Base-by-base conservation (phyloP, 2,113 vertebrate species). In the Todiramphus chloris region DNA sequence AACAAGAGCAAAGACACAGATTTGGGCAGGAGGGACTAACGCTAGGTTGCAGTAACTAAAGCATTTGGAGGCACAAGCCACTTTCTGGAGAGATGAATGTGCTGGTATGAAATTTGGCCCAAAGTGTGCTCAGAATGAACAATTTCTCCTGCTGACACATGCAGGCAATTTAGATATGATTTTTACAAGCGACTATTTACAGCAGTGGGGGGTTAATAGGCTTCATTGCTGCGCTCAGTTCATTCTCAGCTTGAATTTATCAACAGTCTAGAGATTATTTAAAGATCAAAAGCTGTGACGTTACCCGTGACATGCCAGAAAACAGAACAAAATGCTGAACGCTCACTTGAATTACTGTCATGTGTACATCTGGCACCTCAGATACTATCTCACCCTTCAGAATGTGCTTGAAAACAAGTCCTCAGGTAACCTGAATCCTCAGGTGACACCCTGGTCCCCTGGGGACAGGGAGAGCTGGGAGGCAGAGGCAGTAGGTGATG, bases 331-430 rank as follows among this genome's bases (percentile, higher is more conserved):
- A 73, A 30, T 21, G 50, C 70, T 4, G 7, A 84, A 50, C 0
- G 0, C 55, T 94, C 41, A 5, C 18, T 48, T 9, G 46, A 58
- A 16, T 67, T 41, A 30, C 13, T 92, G 39, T 13, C 60, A 4
- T 17, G 44, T 43, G 43, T 28, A 43, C 2, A 0, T 48, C 51
- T 80, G 60, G 68, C 43, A 68, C 55, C 43, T 72, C 60, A 81
- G 43, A 19, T 63, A 7, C 9, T 37, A 8, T 72, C 77, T 94
- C 64, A 50, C 23, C 35, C 25, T 92, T 72, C 66, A 35, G 69
- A 79, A 43, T 17, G 56, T 75, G 31, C 83, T 81, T 91, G 83
- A 53, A 75, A 90, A 91, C 75, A 89, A 83, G 87, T 91, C 87
- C 83, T 72, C 7, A 9, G 66, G 73, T 75, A 55, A 89, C 31